phyloP scores from a whole-genome alignment of 2,888 invertebrate species.

The Lepas anatifera region DNA sequence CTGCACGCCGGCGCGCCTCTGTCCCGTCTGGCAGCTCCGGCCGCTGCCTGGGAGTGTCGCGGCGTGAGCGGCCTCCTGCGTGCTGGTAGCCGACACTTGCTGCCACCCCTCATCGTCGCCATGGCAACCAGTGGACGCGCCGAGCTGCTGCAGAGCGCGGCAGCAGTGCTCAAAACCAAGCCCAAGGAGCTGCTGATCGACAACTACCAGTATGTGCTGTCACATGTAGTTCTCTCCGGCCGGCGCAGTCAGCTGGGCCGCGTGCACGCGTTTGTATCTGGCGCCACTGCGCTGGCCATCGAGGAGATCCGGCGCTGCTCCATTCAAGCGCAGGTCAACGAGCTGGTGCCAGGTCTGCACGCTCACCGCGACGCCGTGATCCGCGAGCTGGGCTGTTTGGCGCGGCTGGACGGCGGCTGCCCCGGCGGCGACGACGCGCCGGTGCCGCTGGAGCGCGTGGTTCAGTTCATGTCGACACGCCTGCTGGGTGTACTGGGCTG shows the following conservation, averaged over 20 bases:
- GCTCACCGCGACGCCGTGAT: conserved; percentile 19
- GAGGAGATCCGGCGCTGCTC: conserved; percentile 23
- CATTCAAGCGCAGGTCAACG: conserved; percentile 23
- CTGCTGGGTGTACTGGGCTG: not conserved
- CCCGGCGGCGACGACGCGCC: not conserved
- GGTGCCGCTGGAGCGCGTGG: not conserved
- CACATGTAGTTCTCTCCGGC: conserved; percentile 20
- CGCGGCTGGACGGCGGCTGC: conserved; percentile 11
- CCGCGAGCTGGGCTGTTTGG: conserved; percentile 21
- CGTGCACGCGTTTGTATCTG: conserved; percentile 19
- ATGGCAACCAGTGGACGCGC: not conserved
- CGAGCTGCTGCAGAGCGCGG: not conserved
- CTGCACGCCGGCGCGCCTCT: not conserved
- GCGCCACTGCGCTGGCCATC: conserved; percentile 20
- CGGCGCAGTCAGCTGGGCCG: conserved; percentile 18
- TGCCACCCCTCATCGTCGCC: conserved; percentile 9
- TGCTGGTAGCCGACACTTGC: conserved; percentile 5
- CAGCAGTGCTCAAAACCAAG: not conserved
- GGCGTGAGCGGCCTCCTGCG: conserved; percentile 2
- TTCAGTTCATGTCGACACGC: not conserved
- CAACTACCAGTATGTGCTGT: conserved; percentile 22
- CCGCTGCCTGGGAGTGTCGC: conserved; percentile 13
- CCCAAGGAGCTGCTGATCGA: conserved; percentile 1
- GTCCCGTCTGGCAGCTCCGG: not conserved
- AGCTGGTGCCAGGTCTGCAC: conserved; percentile 23